These are phyloP conservation scores for Luidia sarsii DNA, from an alignment of 53 echinoderm and acorn worm species.

Conservation along the genomic window DNA sequence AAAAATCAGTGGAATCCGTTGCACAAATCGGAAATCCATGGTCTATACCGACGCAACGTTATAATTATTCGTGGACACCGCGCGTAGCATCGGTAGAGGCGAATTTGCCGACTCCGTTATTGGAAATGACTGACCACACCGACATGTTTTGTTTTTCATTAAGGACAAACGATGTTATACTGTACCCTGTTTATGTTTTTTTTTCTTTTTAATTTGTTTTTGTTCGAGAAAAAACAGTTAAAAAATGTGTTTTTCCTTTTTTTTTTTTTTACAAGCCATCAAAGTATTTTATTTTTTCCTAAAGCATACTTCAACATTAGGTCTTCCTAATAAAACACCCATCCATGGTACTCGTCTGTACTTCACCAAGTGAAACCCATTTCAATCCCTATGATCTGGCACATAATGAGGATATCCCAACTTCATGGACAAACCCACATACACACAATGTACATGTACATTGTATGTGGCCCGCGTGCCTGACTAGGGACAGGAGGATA, in stretches of 20 bases:
- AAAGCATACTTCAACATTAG: conserved; percentile 23
- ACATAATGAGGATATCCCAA: conserved; percentile 1
- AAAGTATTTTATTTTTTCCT: conserved; percentile 3
- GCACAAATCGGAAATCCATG: neutral
- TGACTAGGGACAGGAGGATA: too few species aligned
- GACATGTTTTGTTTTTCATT: conserved; percentile 5
- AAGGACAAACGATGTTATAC: conserved; percentile 1
- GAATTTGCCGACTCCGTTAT: neutral
- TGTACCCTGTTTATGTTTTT: conserved; percentile 6
- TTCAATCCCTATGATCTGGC: neutral
- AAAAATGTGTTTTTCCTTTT: neutral
- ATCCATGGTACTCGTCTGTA: neutral
- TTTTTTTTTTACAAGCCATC: neutral
- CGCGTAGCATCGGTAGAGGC: neutral
- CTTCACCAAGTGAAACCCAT: conserved; percentile 17
- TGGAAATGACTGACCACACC: conserved; percentile 6
- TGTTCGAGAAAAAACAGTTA: conserved; percentile 2
- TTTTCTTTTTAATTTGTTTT: neutral
- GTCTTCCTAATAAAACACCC: conserved; percentile 13
- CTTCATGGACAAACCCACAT: too few species aligned
- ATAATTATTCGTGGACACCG: neutral
- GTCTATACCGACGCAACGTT: neutral
- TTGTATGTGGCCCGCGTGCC: too few species aligned
- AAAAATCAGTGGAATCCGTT: neutral
- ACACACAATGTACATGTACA: too few species aligned